phyloP scores from a whole-genome alignment of 2,797 vertebrate genomes.

The Rhinophrynus dorsalis region DNA sequence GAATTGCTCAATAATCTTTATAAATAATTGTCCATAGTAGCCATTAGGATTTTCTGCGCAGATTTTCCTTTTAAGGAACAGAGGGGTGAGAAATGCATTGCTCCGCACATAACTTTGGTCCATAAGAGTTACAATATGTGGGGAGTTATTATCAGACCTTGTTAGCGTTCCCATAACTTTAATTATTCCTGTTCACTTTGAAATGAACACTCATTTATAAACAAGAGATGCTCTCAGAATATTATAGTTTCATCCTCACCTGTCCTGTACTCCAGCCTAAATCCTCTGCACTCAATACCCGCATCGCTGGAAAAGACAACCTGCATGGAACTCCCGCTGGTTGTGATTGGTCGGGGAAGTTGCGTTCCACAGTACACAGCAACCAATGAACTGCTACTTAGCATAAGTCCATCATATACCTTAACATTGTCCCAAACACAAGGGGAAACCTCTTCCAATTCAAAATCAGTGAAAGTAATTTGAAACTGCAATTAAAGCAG shows the following conservation, averaged over 20 bases:
- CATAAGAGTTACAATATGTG: too few species aligned
- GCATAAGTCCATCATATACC: not conserved
- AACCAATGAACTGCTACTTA: not conserved
- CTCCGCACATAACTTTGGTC: too few species aligned
- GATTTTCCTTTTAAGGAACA: too few species aligned
- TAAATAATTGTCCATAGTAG: too few species aligned
- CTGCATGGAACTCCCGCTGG: not conserved
- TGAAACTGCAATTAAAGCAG: slow-evolving; percentile 1
- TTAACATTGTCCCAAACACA: slow-evolving; percentile 11
- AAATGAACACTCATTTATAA: too few species aligned
- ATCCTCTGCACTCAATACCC: not conserved
- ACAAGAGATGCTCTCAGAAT: not conserved
- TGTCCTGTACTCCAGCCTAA: slow-evolving; percentile 10
- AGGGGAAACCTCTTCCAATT: not conserved
- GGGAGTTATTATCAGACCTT: too few species aligned
- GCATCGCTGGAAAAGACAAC: slow-evolving; percentile 4
- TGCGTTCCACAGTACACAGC: not conserved
- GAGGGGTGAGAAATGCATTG: too few species aligned
- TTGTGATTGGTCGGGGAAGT: not conserved
- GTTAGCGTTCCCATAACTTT: too few species aligned
- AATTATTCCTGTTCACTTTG: too few species aligned
- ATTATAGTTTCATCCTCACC: not conserved
- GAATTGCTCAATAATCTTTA: too few species aligned
- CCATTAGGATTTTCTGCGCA: too few species aligned
- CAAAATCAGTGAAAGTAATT: slow-evolving; percentile 17